phyloP scores from a whole-genome alignment of 2,797 vertebrate genomes.

The Sebastes minor region DNA sequence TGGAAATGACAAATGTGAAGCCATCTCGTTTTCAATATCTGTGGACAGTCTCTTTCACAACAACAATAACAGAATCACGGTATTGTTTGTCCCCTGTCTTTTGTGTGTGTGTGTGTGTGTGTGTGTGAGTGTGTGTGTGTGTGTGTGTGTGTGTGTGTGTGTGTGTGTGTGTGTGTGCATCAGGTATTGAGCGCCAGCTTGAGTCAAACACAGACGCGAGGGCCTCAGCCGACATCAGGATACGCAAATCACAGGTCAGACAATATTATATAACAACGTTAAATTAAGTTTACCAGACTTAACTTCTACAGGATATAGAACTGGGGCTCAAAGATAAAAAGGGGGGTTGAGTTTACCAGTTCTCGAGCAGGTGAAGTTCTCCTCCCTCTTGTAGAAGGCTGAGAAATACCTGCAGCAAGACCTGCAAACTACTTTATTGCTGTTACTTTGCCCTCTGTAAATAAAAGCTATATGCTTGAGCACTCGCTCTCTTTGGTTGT shows the following conservation, averaged over 20 bases:
- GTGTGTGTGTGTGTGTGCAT: not conserved
- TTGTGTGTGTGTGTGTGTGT: not conserved
- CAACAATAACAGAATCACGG: not conserved
- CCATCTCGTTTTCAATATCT: not conserved
- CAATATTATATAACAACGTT: not conserved
- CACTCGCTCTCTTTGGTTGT: not conserved
- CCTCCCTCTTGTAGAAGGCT: not conserved
- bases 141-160: not conserved
- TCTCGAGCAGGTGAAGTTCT: not conserved
- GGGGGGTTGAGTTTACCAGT: not conserved
- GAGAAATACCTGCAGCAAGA: not conserved
- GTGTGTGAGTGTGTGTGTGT: not conserved
- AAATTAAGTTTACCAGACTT: not conserved
- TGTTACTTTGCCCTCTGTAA: not conserved
- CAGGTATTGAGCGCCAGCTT: constrained; percentile 91
- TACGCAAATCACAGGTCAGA: constrained; percentile 94
- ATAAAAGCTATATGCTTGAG: not conserved
- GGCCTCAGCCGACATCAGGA: constrained; percentile 90
- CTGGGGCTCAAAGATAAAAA: not conserved
- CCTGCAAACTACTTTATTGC: not conserved
- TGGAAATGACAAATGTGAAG: not conserved
- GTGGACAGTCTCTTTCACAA: not conserved
- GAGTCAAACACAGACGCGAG: constrained; percentile 87
- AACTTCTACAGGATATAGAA: not conserved
- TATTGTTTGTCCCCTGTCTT: not conserved